Evolutionary conservation across 1,140 invertebrate genomes (phyloP), one percentile per base, ranked within the genome.

Genomic region (Philotrypesis tridentata): DNA sequence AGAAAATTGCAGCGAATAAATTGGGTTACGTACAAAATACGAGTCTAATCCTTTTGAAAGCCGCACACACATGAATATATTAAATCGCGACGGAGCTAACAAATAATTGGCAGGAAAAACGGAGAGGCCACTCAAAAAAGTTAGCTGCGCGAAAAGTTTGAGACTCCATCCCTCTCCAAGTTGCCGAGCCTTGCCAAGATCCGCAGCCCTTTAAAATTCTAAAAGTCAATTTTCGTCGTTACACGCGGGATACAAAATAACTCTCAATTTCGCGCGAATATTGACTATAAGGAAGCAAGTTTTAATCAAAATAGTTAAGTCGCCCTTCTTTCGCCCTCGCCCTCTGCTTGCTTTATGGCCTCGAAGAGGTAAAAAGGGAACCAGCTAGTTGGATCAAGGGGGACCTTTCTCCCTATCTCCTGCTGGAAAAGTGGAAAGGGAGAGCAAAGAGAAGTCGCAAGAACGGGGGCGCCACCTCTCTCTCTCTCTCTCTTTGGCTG

Each of bases 241-340:
- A 63, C 55, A 60, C 29, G 14, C 7, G 0, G 29, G 27, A 70
- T 25, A 29, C 33, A 73, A 73, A 80, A 79, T 79, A 79, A 79
- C 67, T 79, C 78, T 79, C 72, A 79, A 63, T 80, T 73, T 80
- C 33, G 70, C 14, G 55, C 31, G 70, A 55, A 63, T 80, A 80
- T 67, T 65, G 70, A 73, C 71, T 74, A n/a, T 73, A 63, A 12
- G 29, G 33, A 73, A 33, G 70, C 68, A 43, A 73, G 79, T 65
- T 80, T 80, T 80, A 74, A 80, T 74, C 79, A 80, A 80, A 80
- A 80, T 80, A 61, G 70, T 80, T 73, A 74, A 55, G 23, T 74
- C 29, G 27, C 40, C 23, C 33, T 74, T 31, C 37, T 25, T 65
- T 65, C 6, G 67, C 67, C 31, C 55, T 29, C 27, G 23, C 31